Evolutionary conservation across 2,888 invertebrate species (phyloP).

Genomic region (Nephrotoma flavescens): DNA sequence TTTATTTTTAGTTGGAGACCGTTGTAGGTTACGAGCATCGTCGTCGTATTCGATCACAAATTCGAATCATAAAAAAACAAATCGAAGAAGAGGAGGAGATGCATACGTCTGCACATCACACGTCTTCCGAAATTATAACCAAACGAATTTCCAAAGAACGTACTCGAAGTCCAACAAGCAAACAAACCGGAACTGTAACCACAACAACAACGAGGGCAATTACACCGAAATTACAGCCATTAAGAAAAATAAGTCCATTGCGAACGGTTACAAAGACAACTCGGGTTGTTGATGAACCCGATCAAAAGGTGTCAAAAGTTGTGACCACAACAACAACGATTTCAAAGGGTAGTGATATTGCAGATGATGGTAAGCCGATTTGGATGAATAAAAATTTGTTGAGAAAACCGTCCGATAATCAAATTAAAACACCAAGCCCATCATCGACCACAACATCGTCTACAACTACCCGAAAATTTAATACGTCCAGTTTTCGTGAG

Average conservation of each 20-base stretch:
- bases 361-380: conserved; percentile 39
- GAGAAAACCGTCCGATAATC: conserved; percentile 36
- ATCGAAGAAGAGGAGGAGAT: conserved; percentile 25
- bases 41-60: conserved; percentile 60
- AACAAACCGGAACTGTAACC: not conserved
- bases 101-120: conserved; percentile 12
- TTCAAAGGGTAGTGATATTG: conserved; percentile 11
- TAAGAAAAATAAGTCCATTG: not conserved
- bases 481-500: conserved; percentile 24
- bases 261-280: not conserved
- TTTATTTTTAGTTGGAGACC: conserved; percentile 39
- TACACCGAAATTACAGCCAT: not conserved
- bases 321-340: not conserved
- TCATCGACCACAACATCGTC: conserved; percentile 25
- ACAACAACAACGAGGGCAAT: conserved; percentile 3
- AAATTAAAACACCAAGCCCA: conserved; percentile 26
- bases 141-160: not conserved
- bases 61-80: conserved; percentile 53
- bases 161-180: not conserved
- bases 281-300: not conserved
- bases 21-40: conserved; percentile 64
- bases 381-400: conserved; percentile 46
- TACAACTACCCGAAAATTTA: conserved; percentile 13
- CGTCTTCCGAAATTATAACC: not conserved
- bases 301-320: not conserved